Evolutionary conservation across 1,140 invertebrate species (phyloP), one percentile per base, ranked within the genome.

Genomic region (Acromyrmex charruanus): DNA sequence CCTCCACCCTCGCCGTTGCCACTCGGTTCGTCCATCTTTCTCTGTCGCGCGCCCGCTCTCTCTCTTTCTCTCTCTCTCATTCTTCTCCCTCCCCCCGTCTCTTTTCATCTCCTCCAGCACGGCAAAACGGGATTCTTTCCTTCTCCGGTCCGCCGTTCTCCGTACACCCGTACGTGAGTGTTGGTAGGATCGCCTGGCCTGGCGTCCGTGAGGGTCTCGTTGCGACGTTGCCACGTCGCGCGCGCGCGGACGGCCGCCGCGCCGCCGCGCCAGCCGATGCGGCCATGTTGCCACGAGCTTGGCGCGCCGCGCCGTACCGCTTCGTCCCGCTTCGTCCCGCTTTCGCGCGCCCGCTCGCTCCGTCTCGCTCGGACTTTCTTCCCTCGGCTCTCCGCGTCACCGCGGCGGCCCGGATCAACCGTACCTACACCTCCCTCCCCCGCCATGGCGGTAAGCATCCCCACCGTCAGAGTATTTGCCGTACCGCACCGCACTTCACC

Each of bases 41-140:
- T 84, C 71, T 39, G 55, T 25, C 49, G 25, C 35, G 61, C 66
- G 66, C 39, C 0, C 44, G 31, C 35, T 21, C 74, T 3, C 14
- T 51, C 49, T 16, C 0, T 12, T 2, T 12, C 49, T 2, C 12
- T 28, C 49, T 10, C 49, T 0, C 25, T 25, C 28, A 2, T 28
- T 28, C 28, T 28, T 28, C 49, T n/a, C 5, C 55, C 6, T 6
- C 12, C 31, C 18, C 7, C 25, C 72, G 14, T 74, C 84, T 87
- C 71, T 86, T 71, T 90, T 88, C 87, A 79, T 90, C 90, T 91
- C 84, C 82, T 84, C 69, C 87, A 79, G 86, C 89, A 88, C 90
- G 88, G 91, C 92, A 91, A 94, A 95, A 95, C 94, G 94, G 94
- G 94, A 95, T 95, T 95, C 94, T 94, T 95, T 95, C 93, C 94